A percentile compares a stretch with the other conserved stretches of the same genome.
Evolutionary conservation across 2,888 invertebrate genomes (phyloP).

Genomic region (Patella ulyssiponensis): DNA sequence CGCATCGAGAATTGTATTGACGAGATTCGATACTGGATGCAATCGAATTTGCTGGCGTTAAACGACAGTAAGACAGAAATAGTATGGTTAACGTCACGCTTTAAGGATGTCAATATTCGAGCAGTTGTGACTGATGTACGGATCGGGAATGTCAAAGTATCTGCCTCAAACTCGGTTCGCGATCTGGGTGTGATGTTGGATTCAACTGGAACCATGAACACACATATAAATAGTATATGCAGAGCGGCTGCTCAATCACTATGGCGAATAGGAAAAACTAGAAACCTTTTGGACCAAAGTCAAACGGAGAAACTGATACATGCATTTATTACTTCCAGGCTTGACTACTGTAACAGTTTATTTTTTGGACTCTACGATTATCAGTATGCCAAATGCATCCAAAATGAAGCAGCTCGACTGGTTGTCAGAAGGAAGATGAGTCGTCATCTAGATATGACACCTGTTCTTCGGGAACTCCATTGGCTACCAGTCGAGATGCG

Average conservation of each 20-base stretch:
- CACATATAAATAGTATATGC: slow-evolving; percentile 4
- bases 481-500: slow-evolving; percentile 3
- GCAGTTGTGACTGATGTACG: not conserved
- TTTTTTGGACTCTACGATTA: not conserved
- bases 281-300: not conserved
- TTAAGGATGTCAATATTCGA: not conserved
- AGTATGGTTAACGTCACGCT: not conserved
- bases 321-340: not conserved
- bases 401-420: slow-evolving; percentile 10
- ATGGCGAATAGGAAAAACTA: not conserved
- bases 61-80: slow-evolving; percentile 1
- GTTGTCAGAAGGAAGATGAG: not conserved
- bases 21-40: not conserved
- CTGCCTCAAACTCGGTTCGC: not conserved
- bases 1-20: not conserved
- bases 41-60: slow-evolving; percentile 5
- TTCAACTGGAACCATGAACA: not conserved
- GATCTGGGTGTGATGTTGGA: not conserved
- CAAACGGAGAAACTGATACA: not conserved
- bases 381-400: not conserved
- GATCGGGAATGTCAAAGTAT: not conserved
- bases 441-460: not conserved
- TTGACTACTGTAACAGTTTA: no score
- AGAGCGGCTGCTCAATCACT: not conserved
- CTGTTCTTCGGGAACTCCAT: slow-evolving; percentile 3